A percentile compares a stretch with the other conserved stretches of the same genome.
Evolutionary conservation across 2,797 vertebrate genomes (phyloP).

Genomic region (Sphenodon punctatus): DNA sequence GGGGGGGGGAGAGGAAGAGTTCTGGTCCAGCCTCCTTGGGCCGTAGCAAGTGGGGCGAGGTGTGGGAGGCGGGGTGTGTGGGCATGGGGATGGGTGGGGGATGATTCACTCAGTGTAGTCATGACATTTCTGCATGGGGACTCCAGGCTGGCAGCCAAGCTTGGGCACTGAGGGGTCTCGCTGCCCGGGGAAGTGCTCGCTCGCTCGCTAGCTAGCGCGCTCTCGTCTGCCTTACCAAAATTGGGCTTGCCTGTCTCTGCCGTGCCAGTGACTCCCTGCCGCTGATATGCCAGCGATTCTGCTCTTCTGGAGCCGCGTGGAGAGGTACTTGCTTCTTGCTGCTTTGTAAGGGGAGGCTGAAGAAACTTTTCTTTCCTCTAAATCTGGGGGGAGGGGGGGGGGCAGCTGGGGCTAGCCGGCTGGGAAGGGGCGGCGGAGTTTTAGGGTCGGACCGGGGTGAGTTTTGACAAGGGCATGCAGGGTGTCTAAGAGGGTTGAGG

Average conservation of each 20-base stretch:
- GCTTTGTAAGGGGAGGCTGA: neutral
- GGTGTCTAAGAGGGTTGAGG: neutral
- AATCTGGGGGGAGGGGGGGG: neutral
- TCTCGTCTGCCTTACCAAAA: neutral
- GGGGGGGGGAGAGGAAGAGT: neutral
- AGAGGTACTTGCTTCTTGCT: constrained; percentile 45
- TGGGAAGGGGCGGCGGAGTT: constrained; percentile 62
- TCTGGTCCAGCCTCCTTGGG: too few relatives aligned
- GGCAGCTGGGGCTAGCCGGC: neutral
- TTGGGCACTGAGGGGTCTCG: constrained; percentile 41
- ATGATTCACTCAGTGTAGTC: constrained; percentile 59
- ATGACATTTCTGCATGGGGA: constrained; percentile 57
- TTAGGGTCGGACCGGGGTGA: too few relatives aligned
- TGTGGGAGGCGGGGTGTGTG: neutral
- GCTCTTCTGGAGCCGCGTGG: constrained; percentile 70
- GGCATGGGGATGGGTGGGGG: neutral
- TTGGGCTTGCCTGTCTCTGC: neutral
- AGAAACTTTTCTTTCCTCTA: too few relatives aligned
- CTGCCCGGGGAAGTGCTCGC: constrained; percentile 1
- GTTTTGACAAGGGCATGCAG: too few relatives aligned
- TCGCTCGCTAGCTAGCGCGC: neutral
- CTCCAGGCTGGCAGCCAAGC: constrained; percentile 46
- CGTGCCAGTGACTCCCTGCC: neutral
- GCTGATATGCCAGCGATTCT: constrained; percentile 61
- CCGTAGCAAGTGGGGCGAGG: neutral